Evolutionary conservation across 1,140 invertebrate genomes (phyloP).

Genomic region (Heliothis subflexa): DNA sequence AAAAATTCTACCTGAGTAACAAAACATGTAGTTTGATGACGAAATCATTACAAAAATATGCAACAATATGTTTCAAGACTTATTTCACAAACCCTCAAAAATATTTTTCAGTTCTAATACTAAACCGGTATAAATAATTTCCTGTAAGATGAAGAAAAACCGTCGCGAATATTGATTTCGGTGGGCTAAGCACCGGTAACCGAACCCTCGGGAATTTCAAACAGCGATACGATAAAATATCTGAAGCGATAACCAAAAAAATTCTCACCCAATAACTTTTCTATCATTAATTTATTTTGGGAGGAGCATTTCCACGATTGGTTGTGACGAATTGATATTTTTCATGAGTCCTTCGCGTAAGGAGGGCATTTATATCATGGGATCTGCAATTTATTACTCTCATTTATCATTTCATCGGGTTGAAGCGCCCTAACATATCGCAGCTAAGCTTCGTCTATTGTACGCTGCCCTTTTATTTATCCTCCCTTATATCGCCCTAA

Average conservation of each 20-base stretch:
- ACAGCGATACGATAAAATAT: slow-evolving; percentile 32
- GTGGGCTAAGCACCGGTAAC: slow-evolving; percentile 47
- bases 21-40: too few relatives aligned
- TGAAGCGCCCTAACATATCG: slow-evolving; percentile 52
- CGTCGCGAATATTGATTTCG: slow-evolving; percentile 49
- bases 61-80: too few relatives aligned
- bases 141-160: slow-evolving; percentile 41
- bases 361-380: slow-evolving; percentile 74
- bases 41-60: too few relatives aligned
- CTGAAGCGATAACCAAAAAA: slow-evolving; percentile 44
- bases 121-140: slow-evolving; percentile 27
- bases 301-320: slow-evolving; percentile 58
- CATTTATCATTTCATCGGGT: slow-evolving; percentile 80
- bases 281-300: slow-evolving; percentile 65
- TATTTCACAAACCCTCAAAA: neutral
- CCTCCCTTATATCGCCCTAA: slow-evolving; percentile 5
- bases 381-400: slow-evolving; percentile 76
- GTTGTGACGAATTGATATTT: slow-evolving; percentile 79
- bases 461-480: slow-evolving; percentile 27
- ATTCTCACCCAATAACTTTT: slow-evolving; percentile 55
- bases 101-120: neutral
- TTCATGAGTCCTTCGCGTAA: slow-evolving; percentile 74
- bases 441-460: slow-evolving; percentile 29
- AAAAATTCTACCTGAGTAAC: neutral
- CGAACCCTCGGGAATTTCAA: slow-evolving; percentile 48